Base-by-base conservation (phyloP, 53 echinoderm and acorn worm species). In the Patiria pectinifera region DNA sequence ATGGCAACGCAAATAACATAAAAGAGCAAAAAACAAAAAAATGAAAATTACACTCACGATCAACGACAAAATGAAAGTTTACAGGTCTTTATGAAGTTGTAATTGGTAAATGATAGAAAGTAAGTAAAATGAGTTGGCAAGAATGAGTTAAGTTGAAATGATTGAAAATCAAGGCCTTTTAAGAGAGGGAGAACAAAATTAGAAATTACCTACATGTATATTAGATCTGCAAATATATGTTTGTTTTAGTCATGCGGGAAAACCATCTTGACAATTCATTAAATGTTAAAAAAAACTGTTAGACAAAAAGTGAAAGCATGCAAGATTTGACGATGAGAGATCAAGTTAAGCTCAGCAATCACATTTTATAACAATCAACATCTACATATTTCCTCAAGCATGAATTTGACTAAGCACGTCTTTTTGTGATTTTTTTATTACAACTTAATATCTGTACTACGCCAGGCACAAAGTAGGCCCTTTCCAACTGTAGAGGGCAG, bases 1-100 rank as follows among this genome's bases (percentile, higher is more conserved):
- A 61, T 77, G 78, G 87, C 87, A 87, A 87, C 87, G 58, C 77
- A 87, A 76, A 93, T 21, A 66, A 93, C 80, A 83, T 45, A 89
- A 83, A 93, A 66, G 13, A 87, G 75, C 70, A 22, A 43, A 93
- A 85, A 4, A 15, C 11, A 80, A 82, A 86, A 43, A 93, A 85
- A 23, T 62, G 24, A 48, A 87, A 82, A 80, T 86, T 48, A 83
- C 45, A 47, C 19, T 82, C 45, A 60, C 12, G 26, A 69, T 61
- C 18, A 70, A 86, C 16, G 13, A 22, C 8, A 76, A 83, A 82
- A 66, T 49, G 69, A 58, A 89, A 60, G 49, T 11, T 43, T 12
- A 62, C 10, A 71, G 14, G 24, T 24, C 22, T 62, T 69, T 63
- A 26, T 53, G 11, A 62, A 60, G 23, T 25, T 48, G 82, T 53